Base-by-base conservation (phyloP, 2,888 invertebrate genomes). In the Synergus umbraculus region DNA sequence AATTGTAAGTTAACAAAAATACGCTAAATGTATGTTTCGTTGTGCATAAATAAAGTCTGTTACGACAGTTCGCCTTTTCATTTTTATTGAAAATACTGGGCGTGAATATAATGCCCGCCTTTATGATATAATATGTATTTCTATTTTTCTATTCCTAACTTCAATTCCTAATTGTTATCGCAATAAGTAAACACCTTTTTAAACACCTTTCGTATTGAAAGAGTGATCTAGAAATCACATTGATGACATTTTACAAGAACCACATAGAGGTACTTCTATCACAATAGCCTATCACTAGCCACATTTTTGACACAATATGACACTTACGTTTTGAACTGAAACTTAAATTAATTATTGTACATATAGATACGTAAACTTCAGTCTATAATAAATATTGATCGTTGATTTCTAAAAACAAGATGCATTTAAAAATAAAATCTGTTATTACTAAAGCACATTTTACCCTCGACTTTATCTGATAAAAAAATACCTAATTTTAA, bases 1-100 rank as follows among this genome's bases (percentile, higher is more conserved):
- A n/a, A 78, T 77, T 67, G 79, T 79, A 80, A 84, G 82, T 78
- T 84, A 87, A 85, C 83, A 85, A 86, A 83, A 79, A 86, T 88
- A 85, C 85, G 86, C 85, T 81, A 85, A 79, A 84, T 89, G 86
- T 88, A 87, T 82, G 85, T 87, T 86, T 86, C 83, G 81, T 83
- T 83, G 85, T 88, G 85, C 87, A 86, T 83, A 83, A 88, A 87
- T 88, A 88, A 89, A 88, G 79, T 86, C 78, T 80, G 84, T 85
- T 84, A 81, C 79, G 78, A 84, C 82, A 86, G 18, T 65, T 79
- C 1, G 73, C 44, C n/a, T 79, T 46, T 49, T 49, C 58, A 65
- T 46, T 46, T 80, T 78, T 81, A 69, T 79, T 78, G 4, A 43
- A 78, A 37, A 60, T 60, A 60, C 12, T 29, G 5, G 44, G 44